Base-by-base conservation (phyloP, 2,888 invertebrate genomes). In the Asteroscopus sphinx region DNA sequence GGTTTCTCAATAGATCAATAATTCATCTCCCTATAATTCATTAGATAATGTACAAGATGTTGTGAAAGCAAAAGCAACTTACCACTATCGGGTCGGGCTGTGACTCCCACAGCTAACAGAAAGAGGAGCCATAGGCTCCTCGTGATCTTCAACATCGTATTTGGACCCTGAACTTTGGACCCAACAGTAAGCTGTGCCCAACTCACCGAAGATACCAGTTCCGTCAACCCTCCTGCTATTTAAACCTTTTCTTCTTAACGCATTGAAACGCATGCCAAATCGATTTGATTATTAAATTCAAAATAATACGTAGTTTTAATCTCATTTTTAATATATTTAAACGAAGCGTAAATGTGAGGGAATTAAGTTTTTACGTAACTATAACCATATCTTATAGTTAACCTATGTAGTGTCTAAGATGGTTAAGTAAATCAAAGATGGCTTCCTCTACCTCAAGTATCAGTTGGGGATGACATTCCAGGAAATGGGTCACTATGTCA, bases 241-340 rank as follows among this genome's bases (percentile, higher is more conserved):
- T 92, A 92, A 85, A 82, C 78, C 40, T 44, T 54, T 59, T 21
- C 46, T 21, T 11, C 25, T 80, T 60, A 69, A 88, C 90, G 90
- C 86, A 74, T 83, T 86, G 79, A 91, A 76, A 85, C 30, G 76
- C 79, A 71, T 78, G 35, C 9, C 64, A 11, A 90, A 93, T 92
- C 85, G 79, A 92, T 92, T 90, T 45, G 67, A 54, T 81, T 88
- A 89, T 89, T 89, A 86, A 88, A 83, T 53, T 65, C 47, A 44
- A 39, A 76, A 81, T 79, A 79, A 69, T 72, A 77, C 79, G 80
- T 81, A 77, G 57, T 74, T 72, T 68, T 65, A 71, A 73, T 76
- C 73, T 80, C 71, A 72, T 73, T 77, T 83, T 83, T 82, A 85
- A 83, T 82, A 73, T 76, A 65, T 73, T 69, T 67, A 77, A 85